Percentiles rank a stretch among this genome's conserved stretches.
These are phyloP conservation scores for Drosophila pseudotalamancana DNA, from an alignment of 2,888 invertebrate species.

Conservation along the genomic window DNA sequence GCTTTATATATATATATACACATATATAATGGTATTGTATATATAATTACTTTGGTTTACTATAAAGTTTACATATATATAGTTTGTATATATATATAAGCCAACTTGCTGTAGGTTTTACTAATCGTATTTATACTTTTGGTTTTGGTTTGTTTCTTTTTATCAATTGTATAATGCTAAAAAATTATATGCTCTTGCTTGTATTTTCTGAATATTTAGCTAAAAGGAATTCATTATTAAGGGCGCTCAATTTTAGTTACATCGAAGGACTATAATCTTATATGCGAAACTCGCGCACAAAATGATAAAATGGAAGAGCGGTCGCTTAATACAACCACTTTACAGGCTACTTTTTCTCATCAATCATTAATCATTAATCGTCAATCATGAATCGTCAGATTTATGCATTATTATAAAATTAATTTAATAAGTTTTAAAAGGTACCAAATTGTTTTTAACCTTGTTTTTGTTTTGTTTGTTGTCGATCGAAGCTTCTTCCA, in stretches of 20 bases:
- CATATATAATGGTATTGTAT: conserved; percentile 47
- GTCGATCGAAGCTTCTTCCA: conserved; percentile 55
- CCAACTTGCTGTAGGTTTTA: conserved; percentile 54
- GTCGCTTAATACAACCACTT: conserved; percentile 44
- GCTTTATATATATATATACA: conserved; percentile 50
- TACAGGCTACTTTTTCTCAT: conserved; percentile 68
- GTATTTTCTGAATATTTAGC: conserved; percentile 81
- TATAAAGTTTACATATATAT: conserved; percentile 62
- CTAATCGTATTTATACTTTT: conserved; percentile 57
- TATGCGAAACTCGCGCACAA: conserved; percentile 32
- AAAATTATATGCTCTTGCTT: conserved; percentile 75
- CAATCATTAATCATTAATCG: conserved; percentile 32
- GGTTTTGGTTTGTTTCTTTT: conserved; percentile 18
- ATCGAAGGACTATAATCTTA: conserved; percentile 68
- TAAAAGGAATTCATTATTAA: conserved; percentile 83
- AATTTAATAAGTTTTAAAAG: conserved; percentile 69
- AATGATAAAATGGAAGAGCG: conserved; percentile 74
- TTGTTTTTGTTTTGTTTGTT: conserved; percentile 47
- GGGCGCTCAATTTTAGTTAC: conserved; percentile 73
- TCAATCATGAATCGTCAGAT: conserved; percentile 17
- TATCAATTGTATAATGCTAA: conserved; percentile 73
- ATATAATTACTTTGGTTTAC: conserved; percentile 59
- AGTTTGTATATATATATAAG: conserved; percentile 42
- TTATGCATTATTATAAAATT: conserved; percentile 58
- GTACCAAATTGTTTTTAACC: conserved; percentile 79